Conservation (phyloP, 2,113 vertebrate genomes). For the Amia ocellicauda region DNA sequence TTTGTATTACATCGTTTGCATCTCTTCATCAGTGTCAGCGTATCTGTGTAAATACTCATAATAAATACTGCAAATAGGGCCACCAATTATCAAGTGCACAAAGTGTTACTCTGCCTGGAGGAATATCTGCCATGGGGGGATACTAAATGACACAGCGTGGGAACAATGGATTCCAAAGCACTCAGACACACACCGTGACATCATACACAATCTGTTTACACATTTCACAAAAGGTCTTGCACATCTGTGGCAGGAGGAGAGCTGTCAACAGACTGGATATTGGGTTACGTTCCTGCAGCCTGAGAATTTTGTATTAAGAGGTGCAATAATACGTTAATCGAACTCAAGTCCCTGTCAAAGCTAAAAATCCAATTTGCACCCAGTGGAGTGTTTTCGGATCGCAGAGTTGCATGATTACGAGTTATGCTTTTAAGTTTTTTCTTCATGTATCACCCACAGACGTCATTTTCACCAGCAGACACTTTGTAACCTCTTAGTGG, state of each 20-base stretch:
- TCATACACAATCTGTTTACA: too few species aligned
- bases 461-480: neutral
- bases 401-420: neutral
- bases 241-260: slow-evolving; percentile 24
- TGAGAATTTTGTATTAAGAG: neutral
- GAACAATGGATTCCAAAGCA: too few species aligned
- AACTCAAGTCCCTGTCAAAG: neutral
- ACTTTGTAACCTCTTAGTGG: neutral
- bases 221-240: too few species aligned
- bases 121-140: too few species aligned
- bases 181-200: too few species aligned
- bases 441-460: neutral
- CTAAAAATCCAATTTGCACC: slow-evolving; percentile 2
- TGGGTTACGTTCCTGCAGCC: neutral
- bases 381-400: neutral
- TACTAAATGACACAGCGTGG: too few species aligned
- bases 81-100: too few species aligned
- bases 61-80: too few species aligned
- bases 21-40: too few species aligned
- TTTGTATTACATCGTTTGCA: too few species aligned
- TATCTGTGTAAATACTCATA: too few species aligned
- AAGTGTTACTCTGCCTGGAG: too few species aligned
- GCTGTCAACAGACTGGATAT: neutral
- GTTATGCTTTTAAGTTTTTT: neutral
- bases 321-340: neutral